Evolutionary conservation across 2,797 vertebrate species (phyloP).

Genomic region (Gambusia yucatana): DNA sequence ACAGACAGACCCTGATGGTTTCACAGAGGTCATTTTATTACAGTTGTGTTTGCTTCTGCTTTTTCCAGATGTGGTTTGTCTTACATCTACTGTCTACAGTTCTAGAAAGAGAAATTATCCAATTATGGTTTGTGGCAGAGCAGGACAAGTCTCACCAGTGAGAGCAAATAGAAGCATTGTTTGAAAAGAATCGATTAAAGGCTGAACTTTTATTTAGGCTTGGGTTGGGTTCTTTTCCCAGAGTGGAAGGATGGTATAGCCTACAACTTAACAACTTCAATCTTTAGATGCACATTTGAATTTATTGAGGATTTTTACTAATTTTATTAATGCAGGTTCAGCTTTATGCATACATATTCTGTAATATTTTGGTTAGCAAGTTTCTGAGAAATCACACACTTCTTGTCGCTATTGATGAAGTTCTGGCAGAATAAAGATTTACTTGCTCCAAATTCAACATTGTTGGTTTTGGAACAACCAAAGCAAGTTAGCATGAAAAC

Average conservation of each 20-base stretch:
- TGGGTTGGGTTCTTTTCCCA: not conserved
- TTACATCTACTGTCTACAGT: not conserved
- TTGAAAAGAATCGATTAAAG: not conserved
- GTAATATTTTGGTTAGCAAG: not conserved
- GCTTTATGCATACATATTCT: not conserved
- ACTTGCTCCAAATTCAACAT: not conserved
- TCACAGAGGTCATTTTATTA: conserved; percentile 23
- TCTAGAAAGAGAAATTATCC: conserved; percentile 20
- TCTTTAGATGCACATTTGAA: not conserved
- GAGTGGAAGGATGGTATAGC: not conserved
- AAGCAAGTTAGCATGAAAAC: not conserved
- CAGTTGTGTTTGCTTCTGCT: conserved; percentile 14
- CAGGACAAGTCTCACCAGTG: conserved; percentile 20
- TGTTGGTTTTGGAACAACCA: not conserved
- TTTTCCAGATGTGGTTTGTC: conserved; percentile 40
- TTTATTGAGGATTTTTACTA: not conserved
- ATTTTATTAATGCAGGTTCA: not conserved
- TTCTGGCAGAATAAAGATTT: not conserved
- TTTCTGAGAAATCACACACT: not conserved
- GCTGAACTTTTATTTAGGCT: not conserved
- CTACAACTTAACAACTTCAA: not conserved
- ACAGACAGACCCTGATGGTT: not conserved
- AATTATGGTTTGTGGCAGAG: conserved; percentile 15
- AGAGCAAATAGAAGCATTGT: conserved; percentile 21
- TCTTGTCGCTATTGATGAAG: not conserved